Percentiles rank a stretch among this genome's conserved stretches.
These are phyloP conservation scores for Labeo catla DNA, from an alignment of 2,113 vertebrate species.

Conservation along the genomic window DNA sequence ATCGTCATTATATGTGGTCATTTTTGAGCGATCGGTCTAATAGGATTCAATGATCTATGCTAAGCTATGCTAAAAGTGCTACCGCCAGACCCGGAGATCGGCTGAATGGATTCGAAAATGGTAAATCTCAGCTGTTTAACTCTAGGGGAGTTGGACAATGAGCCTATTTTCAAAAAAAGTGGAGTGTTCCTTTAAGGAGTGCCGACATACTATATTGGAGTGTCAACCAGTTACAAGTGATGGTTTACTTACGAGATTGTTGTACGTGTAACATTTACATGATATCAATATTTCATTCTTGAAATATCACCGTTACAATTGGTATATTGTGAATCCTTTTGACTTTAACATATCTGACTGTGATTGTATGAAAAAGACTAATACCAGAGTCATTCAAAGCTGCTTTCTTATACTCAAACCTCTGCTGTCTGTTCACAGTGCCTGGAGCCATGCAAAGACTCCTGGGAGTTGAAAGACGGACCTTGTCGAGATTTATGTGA, in stretches of 20 bases:
- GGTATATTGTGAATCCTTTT: neutral
- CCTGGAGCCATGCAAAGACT: slow-evolving; percentile 90
- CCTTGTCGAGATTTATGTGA: slow-evolving; percentile 86
- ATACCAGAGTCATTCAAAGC: neutral
- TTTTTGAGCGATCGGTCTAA: too few species aligned
- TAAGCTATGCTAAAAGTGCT: too few species aligned
- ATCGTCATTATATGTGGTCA: too few species aligned
- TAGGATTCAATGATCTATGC: too few species aligned
- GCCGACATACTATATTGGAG: neutral
- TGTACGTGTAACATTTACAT: neutral
- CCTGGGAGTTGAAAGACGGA: slow-evolving; percentile 81
- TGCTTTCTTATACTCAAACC: slow-evolving; percentile 9
- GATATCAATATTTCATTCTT: neutral
- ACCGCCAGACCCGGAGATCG: too few species aligned
- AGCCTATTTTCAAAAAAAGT: too few species aligned
- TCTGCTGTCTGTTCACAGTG: slow-evolving; percentile 75
- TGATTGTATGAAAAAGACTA: neutral
- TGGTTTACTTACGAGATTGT: neutral
- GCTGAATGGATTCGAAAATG: too few species aligned
- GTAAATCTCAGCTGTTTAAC: too few species aligned
- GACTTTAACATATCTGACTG: neutral
- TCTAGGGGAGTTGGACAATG: too few species aligned
- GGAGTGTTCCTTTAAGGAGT: too few species aligned
- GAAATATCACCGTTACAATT: neutral
- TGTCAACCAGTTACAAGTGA: neutral